A percentile compares a stretch with the other conserved stretches of the same genome.
Conservation (phyloP, 92 coral and sea anemone genomes). For the Heliopora coerulea region DNA sequence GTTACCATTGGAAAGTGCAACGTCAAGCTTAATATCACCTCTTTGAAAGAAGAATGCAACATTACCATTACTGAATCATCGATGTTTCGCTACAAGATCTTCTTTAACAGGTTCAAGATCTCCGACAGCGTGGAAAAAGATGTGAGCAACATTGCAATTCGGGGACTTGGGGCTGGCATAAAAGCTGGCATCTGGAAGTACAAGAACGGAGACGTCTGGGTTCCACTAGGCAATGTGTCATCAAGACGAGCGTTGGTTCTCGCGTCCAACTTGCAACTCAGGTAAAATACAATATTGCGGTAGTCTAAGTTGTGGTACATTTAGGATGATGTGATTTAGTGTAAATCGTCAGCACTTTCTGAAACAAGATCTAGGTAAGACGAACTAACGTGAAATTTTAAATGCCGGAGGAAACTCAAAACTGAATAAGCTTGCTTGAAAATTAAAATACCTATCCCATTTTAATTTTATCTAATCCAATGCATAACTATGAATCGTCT, state of each 20-base stretch:
- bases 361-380: no score
- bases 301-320: no score
- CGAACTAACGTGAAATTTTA: no score
- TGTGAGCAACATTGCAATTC: not conserved
- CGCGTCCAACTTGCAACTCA: not conserved
- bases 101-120: constrained; percentile 10
- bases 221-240: constrained; percentile 16
- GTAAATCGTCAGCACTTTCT: no score
- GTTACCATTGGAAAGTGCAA: not conserved
- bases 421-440: no score
- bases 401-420: no score
- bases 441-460: no score
- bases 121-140: constrained; percentile 12
- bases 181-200: constrained; percentile 9
- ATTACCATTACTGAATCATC: not conserved
- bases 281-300: no score
- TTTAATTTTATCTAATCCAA: no score
- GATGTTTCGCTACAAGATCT: not conserved
- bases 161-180: not conserved
- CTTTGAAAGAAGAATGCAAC: not conserved
- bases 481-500: no score
- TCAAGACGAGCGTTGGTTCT: constrained; percentile 3
- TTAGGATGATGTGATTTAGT: no score
- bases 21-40: not conserved
- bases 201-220: constrained; percentile 1